Percentiles rank a stretch among this genome's conserved stretches.
These are phyloP conservation scores for Sphaerophoria rueppellii DNA, from an alignment of 2,888 invertebrate species.

Conservation along the genomic window DNA sequence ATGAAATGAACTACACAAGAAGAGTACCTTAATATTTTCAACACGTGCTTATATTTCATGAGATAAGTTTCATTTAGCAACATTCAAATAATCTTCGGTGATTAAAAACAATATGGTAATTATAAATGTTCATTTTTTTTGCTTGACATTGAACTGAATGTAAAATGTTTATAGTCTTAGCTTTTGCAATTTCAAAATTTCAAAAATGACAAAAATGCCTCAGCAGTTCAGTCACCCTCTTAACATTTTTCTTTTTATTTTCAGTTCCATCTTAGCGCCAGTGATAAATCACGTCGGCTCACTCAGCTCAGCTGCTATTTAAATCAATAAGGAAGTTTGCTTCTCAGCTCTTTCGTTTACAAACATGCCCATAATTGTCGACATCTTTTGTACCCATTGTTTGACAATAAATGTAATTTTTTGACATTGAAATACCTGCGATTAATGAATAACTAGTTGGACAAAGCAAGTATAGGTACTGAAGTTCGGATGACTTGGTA, in stretches of 20 bases:
- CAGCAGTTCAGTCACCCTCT: not conserved
- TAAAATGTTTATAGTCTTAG: not conserved
- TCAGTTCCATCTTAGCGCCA: constrained; percentile 7
- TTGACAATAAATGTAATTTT: constrained; percentile 19
- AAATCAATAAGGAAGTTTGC: constrained; percentile 18
- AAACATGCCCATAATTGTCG: not conserved
- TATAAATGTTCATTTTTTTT: not conserved
- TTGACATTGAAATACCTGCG: constrained; percentile 27
- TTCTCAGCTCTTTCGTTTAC: constrained; percentile 41
- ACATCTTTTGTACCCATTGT: constrained; percentile 2
- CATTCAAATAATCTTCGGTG: constrained; percentile 31
- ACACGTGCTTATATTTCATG: not conserved
- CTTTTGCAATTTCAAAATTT: no score
- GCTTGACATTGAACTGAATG: constrained; percentile 41
- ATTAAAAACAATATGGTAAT: constrained; percentile 33
- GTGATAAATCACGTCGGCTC: not conserved
- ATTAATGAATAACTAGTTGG: not conserved
- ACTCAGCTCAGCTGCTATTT: not conserved
- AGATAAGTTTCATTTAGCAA: constrained; percentile 23
- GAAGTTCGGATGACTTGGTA: constrained; percentile 30
- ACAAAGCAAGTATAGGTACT: not conserved
- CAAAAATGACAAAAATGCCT: not conserved
- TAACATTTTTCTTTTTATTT: not conserved
- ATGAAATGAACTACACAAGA: constrained; percentile 34
- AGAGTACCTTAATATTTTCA: constrained; percentile 36